phyloP scores from a whole-genome alignment of 2,888 invertebrate species.

The Corbicula japonica region DNA sequence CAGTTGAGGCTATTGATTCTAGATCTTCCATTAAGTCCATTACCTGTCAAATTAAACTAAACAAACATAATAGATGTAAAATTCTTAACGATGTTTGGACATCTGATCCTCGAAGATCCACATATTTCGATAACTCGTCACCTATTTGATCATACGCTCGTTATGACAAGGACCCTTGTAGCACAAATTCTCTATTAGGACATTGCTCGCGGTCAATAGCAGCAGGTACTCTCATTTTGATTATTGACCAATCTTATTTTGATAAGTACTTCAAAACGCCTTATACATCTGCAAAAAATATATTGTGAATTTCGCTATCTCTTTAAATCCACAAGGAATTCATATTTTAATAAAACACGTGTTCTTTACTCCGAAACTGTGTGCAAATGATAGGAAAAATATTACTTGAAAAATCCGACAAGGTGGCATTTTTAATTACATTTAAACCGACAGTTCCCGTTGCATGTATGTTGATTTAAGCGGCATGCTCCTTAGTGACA shows the following conservation, averaged over 20 bases:
- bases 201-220: slow-evolving; percentile 27
- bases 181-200: slow-evolving; percentile 34
- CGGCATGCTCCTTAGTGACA: slow-evolving; percentile 15
- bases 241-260: slow-evolving; percentile 22
- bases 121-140: slow-evolving; percentile 33
- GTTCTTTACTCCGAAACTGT: slow-evolving; percentile 14
- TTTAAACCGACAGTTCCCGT: slow-evolving; percentile 21
- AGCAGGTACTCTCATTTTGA: background rate
- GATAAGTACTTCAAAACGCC: background rate
- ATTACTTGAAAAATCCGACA: background rate
- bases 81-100: slow-evolving; percentile 67
- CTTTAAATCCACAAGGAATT: slow-evolving; percentile 33
- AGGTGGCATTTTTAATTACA: slow-evolving; percentile 23
- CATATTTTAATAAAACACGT: slow-evolving; percentile 56
- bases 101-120: slow-evolving; percentile 52
- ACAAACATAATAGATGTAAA: slow-evolving; percentile 64
- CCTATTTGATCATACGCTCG: slow-evolving; percentile 32
- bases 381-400: no score
- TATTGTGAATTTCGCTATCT: background rate
- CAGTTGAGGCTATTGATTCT: slow-evolving; percentile 51
- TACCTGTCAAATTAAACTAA: slow-evolving; percentile 66
- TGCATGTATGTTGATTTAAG: slow-evolving; percentile 42
- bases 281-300: background rate
- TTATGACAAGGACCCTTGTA: slow-evolving; percentile 30
- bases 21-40: slow-evolving; percentile 51